These are phyloP conservation scores for Anguilla anguilla DNA, from an alignment of 2,797 vertebrate species.

Conservation along the genomic window DNA sequence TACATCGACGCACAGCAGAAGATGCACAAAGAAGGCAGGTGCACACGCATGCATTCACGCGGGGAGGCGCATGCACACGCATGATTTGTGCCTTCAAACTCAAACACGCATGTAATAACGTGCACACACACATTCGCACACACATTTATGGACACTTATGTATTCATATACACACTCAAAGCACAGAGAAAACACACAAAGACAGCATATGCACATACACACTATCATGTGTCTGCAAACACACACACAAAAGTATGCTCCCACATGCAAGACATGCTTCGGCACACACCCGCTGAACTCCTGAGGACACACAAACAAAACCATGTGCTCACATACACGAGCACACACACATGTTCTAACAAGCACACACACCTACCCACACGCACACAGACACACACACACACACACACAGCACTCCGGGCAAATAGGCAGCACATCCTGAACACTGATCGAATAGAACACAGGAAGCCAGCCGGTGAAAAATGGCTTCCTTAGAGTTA, in stretches of 20 bases:
- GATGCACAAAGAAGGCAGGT: not conserved
- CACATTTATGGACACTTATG: not conserved
- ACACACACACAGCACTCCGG: constrained; percentile 25
- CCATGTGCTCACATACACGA: not conserved
- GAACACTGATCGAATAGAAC: constrained; percentile 67
- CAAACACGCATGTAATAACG: constrained; percentile 18
- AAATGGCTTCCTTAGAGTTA: constrained; percentile 68
- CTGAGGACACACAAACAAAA: too few species aligned
- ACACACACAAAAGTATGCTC: not conserved
- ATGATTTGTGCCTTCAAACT: not conserved
- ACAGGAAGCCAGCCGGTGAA: constrained; percentile 63
- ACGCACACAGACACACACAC: not conserved
- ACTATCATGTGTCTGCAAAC: constrained; percentile 13
- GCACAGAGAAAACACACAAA: not conserved
- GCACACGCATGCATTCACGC: constrained; percentile 7
- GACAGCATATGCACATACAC: not conserved
- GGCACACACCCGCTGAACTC: too few species aligned
- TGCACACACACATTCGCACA: constrained; percentile 55
- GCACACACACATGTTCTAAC: not conserved
- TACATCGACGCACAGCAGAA: not conserved
- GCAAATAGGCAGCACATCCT: constrained; percentile 51
- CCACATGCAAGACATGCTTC: not conserved
- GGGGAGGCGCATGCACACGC: not conserved
- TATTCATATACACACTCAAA: constrained; percentile 57
- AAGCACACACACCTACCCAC: not conserved